Conservation (phyloP, 2,113 vertebrate species). For the Sander vitreus region DNA sequence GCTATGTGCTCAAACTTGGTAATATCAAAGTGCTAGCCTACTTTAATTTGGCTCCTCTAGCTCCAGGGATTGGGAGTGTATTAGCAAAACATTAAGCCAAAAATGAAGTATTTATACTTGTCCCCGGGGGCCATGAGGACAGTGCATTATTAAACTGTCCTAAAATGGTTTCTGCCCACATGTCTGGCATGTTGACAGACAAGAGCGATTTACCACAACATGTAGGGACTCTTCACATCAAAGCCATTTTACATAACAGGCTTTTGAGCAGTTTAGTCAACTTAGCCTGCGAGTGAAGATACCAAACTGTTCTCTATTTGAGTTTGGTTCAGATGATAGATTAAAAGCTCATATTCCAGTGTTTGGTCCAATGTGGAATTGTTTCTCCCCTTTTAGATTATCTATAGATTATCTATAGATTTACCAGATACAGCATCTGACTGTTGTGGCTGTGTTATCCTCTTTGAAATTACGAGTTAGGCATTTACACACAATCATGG, state of each 20-base stretch:
- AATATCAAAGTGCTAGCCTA: slow-evolving; percentile 54
- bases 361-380: slow-evolving; percentile 45
- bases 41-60: slow-evolving; percentile 38
- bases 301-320: not conserved
- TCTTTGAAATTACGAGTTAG: slow-evolving; percentile 54
- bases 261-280: slow-evolving; percentile 38
- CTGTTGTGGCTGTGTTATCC: slow-evolving; percentile 56
- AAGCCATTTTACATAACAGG: slow-evolving; percentile 60
- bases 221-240: slow-evolving; percentile 29
- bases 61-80: slow-evolving; percentile 48
- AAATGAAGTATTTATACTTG: slow-evolving; percentile 66
- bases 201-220: not conserved
- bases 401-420: slow-evolving; percentile 58
- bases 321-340: slow-evolving; percentile 25
- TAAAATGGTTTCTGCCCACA: slow-evolving; percentile 17
- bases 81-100: slow-evolving; percentile 68
- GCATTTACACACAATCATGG: slow-evolving; percentile 60
- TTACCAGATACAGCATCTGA: slow-evolving; percentile 30
- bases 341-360: slow-evolving; percentile 34
- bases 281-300: not conserved
- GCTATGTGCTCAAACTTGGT: slow-evolving; percentile 28
- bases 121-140: slow-evolving; percentile 17
- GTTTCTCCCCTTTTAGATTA: slow-evolving; percentile 18
- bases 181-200: slow-evolving; percentile 32
- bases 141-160: slow-evolving; percentile 59